A percentile compares a stretch with the other conserved stretches of the same genome.
Conservation (phyloP, 37 sponge, comb jelly and placozoan genomes). For the Hexactinellida sp. region DNA sequence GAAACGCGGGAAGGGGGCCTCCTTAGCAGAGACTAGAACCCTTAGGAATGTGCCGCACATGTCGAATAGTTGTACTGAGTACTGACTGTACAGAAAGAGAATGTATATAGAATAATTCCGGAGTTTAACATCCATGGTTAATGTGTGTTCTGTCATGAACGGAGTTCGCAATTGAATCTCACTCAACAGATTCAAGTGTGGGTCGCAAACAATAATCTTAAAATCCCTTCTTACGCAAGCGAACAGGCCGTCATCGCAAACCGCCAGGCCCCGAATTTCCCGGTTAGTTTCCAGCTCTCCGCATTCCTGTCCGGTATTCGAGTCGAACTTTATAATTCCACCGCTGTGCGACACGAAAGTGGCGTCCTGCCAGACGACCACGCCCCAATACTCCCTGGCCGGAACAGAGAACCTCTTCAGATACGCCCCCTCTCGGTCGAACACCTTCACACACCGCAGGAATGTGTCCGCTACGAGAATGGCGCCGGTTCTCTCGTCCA, state of each 20-base stretch:
- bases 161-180: background rate
- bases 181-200: background rate
- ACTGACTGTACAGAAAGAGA: background rate
- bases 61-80: background rate
- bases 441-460: background rate
- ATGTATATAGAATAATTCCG: background rate
- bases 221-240: background rate
- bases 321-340: background rate
- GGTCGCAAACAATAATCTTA: background rate
- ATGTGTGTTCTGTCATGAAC: slow-evolving; percentile 2
- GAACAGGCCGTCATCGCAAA: slow-evolving; percentile 9
- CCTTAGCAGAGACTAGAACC: background rate
- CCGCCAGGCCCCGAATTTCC: background rate
- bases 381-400: background rate
- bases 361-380: background rate
- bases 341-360: background rate
- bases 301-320: background rate
- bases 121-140: background rate
- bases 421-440: background rate
- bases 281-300: background rate
- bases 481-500: background rate
- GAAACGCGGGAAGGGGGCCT: background rate
- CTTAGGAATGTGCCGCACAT: background rate
- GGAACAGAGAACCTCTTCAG: background rate
- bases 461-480: background rate